Evolutionary conservation across 1,140 invertebrate genomes (phyloP).

Genomic region (Steinernema feltiae): DNA sequence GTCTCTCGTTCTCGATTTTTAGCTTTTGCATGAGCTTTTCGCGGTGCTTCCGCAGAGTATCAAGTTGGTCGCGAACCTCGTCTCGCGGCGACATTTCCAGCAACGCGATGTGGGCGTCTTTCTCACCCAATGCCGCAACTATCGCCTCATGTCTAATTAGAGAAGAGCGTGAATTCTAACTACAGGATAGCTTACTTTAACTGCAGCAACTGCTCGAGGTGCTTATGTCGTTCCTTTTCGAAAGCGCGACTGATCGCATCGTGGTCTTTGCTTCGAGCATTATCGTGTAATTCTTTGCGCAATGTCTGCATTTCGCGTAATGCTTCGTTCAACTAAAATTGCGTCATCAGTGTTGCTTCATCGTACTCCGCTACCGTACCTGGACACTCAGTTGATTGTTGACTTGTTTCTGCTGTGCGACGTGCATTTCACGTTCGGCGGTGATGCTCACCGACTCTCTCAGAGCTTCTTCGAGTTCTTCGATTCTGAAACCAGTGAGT

Average conservation of each 20-base stretch:
- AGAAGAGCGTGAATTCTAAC: slow-evolving; percentile 16
- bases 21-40: slow-evolving; percentile 58
- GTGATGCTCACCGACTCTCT: slow-evolving; percentile 64
- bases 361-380: no score
- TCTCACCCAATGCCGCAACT: slow-evolving; percentile 74
- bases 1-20: slow-evolving; percentile 65
- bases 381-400: slow-evolving; percentile 53
- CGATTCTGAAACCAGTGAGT: slow-evolving; percentile 64
- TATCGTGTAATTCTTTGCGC: slow-evolving; percentile 43
- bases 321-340: slow-evolving; percentile 56
- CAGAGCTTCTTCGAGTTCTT: slow-evolving; percentile 74
- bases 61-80: slow-evolving; percentile 65
- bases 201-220: slow-evolving; percentile 70
- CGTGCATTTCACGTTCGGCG: slow-evolving; percentile 62
- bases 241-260: slow-evolving; percentile 64
- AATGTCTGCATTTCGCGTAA: slow-evolving; percentile 50
- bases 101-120: slow-evolving; percentile 75
- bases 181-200: slow-evolving; percentile 67
- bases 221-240: slow-evolving; percentile 65
- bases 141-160: slow-evolving; percentile 73
- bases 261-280: slow-evolving; percentile 64
- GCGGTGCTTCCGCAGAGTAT: slow-evolving; percentile 56
- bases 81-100: slow-evolving; percentile 70
- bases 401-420: slow-evolving; percentile 60
- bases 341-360: no score